Evolutionary conservation across 2,113 vertebrate genomes (phyloP).

Genomic region (Atherinomorus stipes): DNA sequence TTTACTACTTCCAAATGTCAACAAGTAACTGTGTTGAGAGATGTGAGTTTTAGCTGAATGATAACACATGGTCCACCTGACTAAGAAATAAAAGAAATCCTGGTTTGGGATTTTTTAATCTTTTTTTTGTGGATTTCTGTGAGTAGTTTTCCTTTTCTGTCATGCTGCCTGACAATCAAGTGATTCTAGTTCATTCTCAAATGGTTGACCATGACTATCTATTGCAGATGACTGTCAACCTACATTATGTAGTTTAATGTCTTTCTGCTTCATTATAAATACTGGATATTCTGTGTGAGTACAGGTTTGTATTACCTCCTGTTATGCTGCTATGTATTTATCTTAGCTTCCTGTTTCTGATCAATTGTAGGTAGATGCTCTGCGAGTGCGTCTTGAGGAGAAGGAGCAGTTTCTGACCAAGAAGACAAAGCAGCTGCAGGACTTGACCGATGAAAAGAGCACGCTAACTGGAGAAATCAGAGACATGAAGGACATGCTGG

Average conservation of each 20-base stretch:
- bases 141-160: constrained; percentile 17
- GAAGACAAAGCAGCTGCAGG: constrained; percentile 97
- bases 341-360: not conserved
- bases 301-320: not conserved
- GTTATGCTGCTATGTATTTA: not conserved
- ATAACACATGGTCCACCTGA: constrained; percentile 44
- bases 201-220: not conserved
- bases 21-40: constrained; percentile 58
- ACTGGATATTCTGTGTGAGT: constrained; percentile 14
- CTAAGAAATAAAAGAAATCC: not conserved
- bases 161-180: not conserved
- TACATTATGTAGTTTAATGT: not conserved
- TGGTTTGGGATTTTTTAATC: not conserved
- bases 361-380: constrained; percentile 90
- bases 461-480: constrained; percentile 94
- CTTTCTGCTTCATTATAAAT: not conserved
- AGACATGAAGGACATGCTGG: constrained; percentile 99
- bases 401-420: constrained; percentile 96
- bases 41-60: constrained; percentile 42
- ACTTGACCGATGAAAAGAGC: constrained; percentile 96
- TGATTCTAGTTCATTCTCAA: not conserved
- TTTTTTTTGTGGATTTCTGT: constrained; percentile 2
- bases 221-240: no score
- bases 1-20: constrained; percentile 66
- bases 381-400: constrained; percentile 94